Base-by-base conservation (phyloP, 2,888 invertebrate genomes). In the Frankliniella intonsa region DNA sequence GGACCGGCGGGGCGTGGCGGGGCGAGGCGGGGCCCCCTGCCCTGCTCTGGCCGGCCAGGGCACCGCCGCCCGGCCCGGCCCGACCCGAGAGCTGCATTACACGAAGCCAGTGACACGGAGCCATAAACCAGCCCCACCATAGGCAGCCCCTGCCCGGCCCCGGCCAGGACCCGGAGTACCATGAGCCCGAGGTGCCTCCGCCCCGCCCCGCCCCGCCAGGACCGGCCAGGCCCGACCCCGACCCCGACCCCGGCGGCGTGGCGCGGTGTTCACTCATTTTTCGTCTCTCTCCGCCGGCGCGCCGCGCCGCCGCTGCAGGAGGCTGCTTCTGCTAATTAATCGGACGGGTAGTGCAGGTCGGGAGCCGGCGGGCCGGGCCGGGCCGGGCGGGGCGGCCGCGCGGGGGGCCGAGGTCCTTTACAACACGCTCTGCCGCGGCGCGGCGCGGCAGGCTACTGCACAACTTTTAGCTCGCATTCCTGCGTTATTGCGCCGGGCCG, bases 1-100 rank as follows among this genome's bases (percentile, higher is more conserved):
- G 55, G 17, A 14, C 14, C 55, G 17, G 55, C 14, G 55, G 55
- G 14, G 14, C 19, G 62, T 0, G 62, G 62, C 11, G n/a, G 62
- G n/a, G 62, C 19, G 62, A 14, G 62, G 17, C 14, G 62, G 14
- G 62, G 62, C 12, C 55, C 55, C 14, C 55, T 55, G 55, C 62
- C 55, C 55, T 55, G n/a, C 69, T 12, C 69, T 76, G 3, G 55
- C 8, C 17, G 55, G 55, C 55, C 55, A 7, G 55, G 17, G 55
- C 55, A 14, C 14, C 55, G 55, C 55, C 14, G 55, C 55, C 55
- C 5, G 55, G 55, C 17, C 19, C 55, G 55, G 55, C 14, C 38
- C 55, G 55, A 12, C 55, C 55, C 38, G 38, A 38, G 62, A 62
- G 62, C 62, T 62, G 69, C 69, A 76, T 76, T 76, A 76, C 69